Evolutionary conservation across 2,113 vertebrate genomes (phyloP).

Genomic region (Thermophis baileyi): DNA sequence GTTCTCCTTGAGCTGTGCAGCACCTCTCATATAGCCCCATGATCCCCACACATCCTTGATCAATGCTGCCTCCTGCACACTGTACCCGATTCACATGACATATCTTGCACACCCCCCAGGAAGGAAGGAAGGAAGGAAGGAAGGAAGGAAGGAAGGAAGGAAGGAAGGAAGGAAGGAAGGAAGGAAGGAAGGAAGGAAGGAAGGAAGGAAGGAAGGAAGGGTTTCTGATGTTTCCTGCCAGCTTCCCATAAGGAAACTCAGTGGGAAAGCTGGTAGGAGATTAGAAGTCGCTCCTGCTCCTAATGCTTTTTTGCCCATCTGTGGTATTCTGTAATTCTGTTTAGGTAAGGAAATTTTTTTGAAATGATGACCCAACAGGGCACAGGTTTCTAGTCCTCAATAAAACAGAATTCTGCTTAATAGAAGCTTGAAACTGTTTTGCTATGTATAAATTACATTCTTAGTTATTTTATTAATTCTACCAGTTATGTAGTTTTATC

Average conservation of each 20-base stretch:
- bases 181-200: too few relatives aligned
- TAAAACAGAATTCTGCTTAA: neutral
- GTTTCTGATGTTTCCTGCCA: neutral
- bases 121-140: too few relatives aligned
- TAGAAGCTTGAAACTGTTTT: neutral
- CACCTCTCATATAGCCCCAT: too few relatives aligned
- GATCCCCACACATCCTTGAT: neutral
- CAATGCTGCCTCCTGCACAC: neutral
- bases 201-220: too few relatives aligned
- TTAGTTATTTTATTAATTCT: neutral
- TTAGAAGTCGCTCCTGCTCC: neutral
- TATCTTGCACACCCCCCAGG: too few relatives aligned
- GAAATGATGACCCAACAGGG: neutral
- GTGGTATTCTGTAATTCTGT: neutral
- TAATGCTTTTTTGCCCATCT: neutral
- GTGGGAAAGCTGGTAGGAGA: neutral
- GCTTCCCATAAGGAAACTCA: neutral
- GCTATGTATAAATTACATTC: neutral
- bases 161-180: too few relatives aligned
- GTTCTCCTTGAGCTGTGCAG: too few relatives aligned
- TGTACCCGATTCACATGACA: too few relatives aligned
- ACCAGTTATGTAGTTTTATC: neutral
- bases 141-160: too few relatives aligned
- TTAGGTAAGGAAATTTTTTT: neutral
- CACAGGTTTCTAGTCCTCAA: neutral